Evolutionary conservation across 2,113 vertebrate species (phyloP), one percentile per base, ranked within the genome.

Genomic region (Aptenodytes patagonicus): DNA sequence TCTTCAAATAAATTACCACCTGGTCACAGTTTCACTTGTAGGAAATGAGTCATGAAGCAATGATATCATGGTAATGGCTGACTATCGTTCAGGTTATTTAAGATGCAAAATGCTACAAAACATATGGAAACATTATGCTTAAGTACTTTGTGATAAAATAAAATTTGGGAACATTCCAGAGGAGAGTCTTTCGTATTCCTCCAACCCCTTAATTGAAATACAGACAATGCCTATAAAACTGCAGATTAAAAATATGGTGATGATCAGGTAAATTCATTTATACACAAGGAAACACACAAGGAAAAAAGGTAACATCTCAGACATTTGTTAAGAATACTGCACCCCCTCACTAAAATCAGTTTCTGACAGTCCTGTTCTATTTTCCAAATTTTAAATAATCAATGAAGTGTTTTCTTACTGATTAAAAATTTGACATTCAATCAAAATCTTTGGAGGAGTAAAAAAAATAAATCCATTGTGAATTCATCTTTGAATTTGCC

Each of bases 1-100:
- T 87, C 42, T 83, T 90, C 55, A 64, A 85, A 60, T 51, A 91
- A 92, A 70, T 89, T 85, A 83, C 6, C 42, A 47, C 78, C 36
- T 46, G 47, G 60, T 79, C 25, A 89, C 16, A 76, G 64, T 44
- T 93, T 87, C 46, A 20, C 7, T 86, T 89, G 40, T 51, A 91
- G 69, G 54, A 96, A 96, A 94, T 57, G 57, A 84, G 52, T 55
- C 51, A 87, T n/a, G 34, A 88, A 94, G 88, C 52, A 90, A 71
- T 64, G 20, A 76, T 29, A 85, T 71, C 16, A 64, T 42, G 25
- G 60, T 36, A 84, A 78, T 46, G 24, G 21, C 36, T 64, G 52
- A 55, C 65, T 51, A 71, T 60, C 57, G 42, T 38, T 79, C 51
- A 71, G n/a, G 29, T 78, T 84, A 83, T 46, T 95, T 89, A 87